phyloP scores from a whole-genome alignment of 2,797 vertebrate genomes.

The Acipenser ruthenus region DNA sequence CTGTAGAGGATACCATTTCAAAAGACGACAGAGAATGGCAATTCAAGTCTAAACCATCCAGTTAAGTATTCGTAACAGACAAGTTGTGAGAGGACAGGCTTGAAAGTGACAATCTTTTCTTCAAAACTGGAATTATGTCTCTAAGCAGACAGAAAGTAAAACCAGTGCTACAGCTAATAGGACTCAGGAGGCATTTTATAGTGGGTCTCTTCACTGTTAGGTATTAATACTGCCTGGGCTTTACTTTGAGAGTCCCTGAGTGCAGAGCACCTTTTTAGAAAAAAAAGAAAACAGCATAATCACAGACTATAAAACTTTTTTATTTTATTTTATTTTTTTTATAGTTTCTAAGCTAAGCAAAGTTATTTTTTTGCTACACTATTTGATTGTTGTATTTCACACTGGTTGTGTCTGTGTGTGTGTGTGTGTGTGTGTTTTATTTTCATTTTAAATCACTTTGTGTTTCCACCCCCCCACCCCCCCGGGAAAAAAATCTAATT shows the following conservation, averaged over 20 bases:
- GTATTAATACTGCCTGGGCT: slow-evolving; percentile 66
- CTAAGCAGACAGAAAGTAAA: slow-evolving; percentile 69
- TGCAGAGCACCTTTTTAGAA: slow-evolving; percentile 1
- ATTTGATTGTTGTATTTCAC: too few species aligned
- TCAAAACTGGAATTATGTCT: slow-evolving; percentile 51
- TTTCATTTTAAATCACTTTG: too few species aligned
- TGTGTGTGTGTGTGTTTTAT: too few species aligned
- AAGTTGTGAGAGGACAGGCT: slow-evolving; percentile 44
- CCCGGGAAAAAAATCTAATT: too few species aligned
- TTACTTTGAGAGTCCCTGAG: slow-evolving; percentile 6
- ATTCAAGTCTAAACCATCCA: slow-evolving; percentile 48
- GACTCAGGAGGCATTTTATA: slow-evolving; percentile 74
- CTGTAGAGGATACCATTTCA: slow-evolving; percentile 34
- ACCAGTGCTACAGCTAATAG: slow-evolving; percentile 71
- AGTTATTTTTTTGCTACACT: too few species aligned
- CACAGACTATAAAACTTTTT: neutral
- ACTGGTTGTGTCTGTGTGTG: too few species aligned
- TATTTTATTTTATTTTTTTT: neutral
- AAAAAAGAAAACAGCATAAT: slow-evolving; percentile 1
- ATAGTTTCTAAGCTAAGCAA: too few species aligned
- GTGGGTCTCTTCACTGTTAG: slow-evolving; percentile 61
- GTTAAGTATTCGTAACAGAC: slow-evolving; percentile 51
- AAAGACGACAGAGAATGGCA: slow-evolving; percentile 42
- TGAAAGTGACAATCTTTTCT: slow-evolving; percentile 51
- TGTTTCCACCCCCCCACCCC: too few species aligned